Base-by-base conservation (phyloP, 1,140 invertebrate species). In the Drosophila pruinosa region DNA sequence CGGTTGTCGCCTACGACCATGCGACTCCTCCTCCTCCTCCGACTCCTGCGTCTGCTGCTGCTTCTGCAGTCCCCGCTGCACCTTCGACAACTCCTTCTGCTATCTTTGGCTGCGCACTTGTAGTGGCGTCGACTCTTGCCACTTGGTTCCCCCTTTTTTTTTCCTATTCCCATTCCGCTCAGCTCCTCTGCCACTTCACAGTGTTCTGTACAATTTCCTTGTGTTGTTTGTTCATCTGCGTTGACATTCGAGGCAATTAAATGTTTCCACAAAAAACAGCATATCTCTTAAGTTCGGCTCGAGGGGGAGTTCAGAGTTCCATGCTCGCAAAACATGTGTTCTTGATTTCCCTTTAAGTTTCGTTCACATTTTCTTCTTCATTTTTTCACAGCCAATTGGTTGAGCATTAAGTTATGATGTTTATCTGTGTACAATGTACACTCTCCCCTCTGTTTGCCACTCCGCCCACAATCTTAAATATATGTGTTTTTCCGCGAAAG, bases 241-340 rank as follows among this genome's bases (percentile, higher is more conserved):
- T 88, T 88, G 82, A 88, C 82, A 88, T 88, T 75, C 82, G 65
- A 75, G 82, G 83, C 82, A 88, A 88, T 88, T 88, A 88, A 88
- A 73, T 47, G 71, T 78, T 63, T 71, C 19, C 65, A 52, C 61
- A 78, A 74, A n/a, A 67, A 65, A 61, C 19, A 48, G 57, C 17
- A 38, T 61, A 72, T 59, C 45, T 65, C 58, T 56, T 17, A 28
- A 41, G 45, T 74, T 22, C 28, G 12, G n/a, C 22, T 28, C 26
- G 2, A 10, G 48, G 26, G 21, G 17, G 34, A 24, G 39, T 3
- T 31, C 19, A n/a, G 7, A 36, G 72, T 3, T 31, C 19, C 41
- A 19, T 38, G 14, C 26, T 15, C 38, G 31, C 8, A 12, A 75
- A 78, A 78, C 82, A 88, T 89, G 78, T 88, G 82, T 75, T 88